Conservation (phyloP, 2,113 vertebrate genomes). For the Syngnathoides biaculeatus region DNA sequence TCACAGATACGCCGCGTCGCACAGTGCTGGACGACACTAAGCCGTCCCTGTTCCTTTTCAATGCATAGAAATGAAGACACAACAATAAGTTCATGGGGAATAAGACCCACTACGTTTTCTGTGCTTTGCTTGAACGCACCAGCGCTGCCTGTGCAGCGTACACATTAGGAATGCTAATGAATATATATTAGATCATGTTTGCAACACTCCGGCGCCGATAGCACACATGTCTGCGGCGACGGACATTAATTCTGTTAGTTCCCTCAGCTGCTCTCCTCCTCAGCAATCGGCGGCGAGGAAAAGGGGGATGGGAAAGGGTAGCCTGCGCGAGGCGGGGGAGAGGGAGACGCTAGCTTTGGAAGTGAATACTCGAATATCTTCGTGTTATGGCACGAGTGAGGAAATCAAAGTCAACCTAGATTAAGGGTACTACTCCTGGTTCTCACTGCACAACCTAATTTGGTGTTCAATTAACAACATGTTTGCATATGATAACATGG, state of each 20-base stretch:
- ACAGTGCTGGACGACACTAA: conserved; percentile 5
- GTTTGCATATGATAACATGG: background rate
- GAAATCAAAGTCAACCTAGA: background rate
- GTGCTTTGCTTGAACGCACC: background rate
- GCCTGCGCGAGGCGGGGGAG: conserved; percentile 12
- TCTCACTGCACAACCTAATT: background rate
- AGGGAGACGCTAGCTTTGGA: conserved; percentile 2
- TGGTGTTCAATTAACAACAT: background rate
- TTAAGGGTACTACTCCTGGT: background rate
- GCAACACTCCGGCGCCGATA: conserved; percentile 32
- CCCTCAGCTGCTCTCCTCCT: conserved; percentile 66
- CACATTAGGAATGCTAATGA: conserved; percentile 28
- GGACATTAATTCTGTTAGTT: conserved; percentile 53
- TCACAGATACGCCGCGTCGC: conserved; percentile 1
- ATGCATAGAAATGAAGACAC: background rate
- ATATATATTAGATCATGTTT: conserved; percentile 52
- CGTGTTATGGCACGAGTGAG: background rate
- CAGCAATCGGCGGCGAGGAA: conserved; percentile 21
- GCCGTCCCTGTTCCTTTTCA: background rate
- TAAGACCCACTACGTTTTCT: background rate
- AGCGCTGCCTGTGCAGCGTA: background rate
- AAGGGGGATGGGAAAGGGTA: conserved; percentile 33
- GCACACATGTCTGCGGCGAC: conserved; percentile 43
- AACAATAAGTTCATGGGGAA: background rate
- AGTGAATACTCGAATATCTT: conserved; percentile 1